Evolutionary conservation across 2,797 vertebrate species (phyloP), one percentile per base, ranked within the genome.

Genomic region (Toxotes lorentzi): DNA sequence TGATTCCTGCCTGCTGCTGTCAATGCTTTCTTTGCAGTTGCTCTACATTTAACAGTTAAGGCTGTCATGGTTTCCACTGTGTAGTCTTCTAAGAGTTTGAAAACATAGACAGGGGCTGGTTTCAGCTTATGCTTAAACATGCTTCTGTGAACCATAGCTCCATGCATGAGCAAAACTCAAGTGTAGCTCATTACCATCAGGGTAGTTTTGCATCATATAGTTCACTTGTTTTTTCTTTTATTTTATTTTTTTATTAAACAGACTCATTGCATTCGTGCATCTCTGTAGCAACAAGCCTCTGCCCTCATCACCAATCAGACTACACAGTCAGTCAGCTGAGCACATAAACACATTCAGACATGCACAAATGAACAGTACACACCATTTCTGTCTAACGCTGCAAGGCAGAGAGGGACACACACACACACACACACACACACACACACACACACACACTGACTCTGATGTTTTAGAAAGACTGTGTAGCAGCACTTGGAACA

Each of bases 221-320:
- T 72, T 30, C 64, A 66, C 48, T 40, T 73, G 6, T 54, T 70
- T 78, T 30, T 30, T 30, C 3, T 30, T 30, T 30, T 30, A 30
- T 30, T 30, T 30, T 2, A 30, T 30, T 30, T 0, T 30, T 75
- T 63, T 45, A 61, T 82, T 59, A 54, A 56, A 54, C 16, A 79
- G 65, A 77, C 66, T 83, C 50, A 8, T 69, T 84, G 70, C 59
- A 19, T 86, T 73, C 60, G 47, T 76, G 74, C 81, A 76, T 91
- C 89, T 85, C 91, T 89, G 90, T 92, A 90, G 88, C 88, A 93
- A 93, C 89, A 90, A 84, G 83, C 74, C 59, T 82, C 58, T 64
- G 67, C 73, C 68, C 89, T 70, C 48, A 66, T 86, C 81, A 47
- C 88, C 89, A 90, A 84, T 88, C 81, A 88, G 67, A 79, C 70